These are phyloP conservation scores for Kryptopterus vitreolus DNA, from an alignment of 2,797 vertebrate genomes.

Conservation along the genomic window DNA sequence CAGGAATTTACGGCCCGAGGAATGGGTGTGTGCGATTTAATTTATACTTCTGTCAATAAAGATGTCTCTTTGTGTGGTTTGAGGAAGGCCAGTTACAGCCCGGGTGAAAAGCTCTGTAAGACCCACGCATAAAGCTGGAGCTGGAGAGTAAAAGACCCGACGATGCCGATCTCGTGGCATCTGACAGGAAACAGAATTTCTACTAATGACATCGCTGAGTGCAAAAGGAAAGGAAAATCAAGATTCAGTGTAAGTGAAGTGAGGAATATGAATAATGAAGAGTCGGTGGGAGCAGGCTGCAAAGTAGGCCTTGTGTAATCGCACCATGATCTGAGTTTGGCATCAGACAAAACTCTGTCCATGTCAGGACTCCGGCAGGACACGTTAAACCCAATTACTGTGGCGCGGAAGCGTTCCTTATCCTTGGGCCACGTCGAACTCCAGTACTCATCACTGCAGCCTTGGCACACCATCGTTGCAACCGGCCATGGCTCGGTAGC, in stretches of 20 bases:
- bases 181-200: slow-evolving; percentile 37
- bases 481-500: slow-evolving; percentile 36
- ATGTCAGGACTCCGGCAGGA: slow-evolving; percentile 36
- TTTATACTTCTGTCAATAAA: slow-evolving; percentile 50
- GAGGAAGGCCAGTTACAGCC: slow-evolving; percentile 43
- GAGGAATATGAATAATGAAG: slow-evolving; percentile 33
- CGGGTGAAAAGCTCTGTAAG: background rate
- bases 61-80: slow-evolving; percentile 43
- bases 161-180: slow-evolving; percentile 37
- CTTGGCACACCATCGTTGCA: slow-evolving; percentile 38
- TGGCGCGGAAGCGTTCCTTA: slow-evolving; percentile 29
- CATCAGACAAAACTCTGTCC: slow-evolving; percentile 36
- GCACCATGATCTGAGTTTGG: slow-evolving; percentile 40
- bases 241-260: slow-evolving; percentile 26
- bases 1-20: slow-evolving; percentile 41
- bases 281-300: slow-evolving; percentile 23
- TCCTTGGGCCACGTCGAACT: slow-evolving; percentile 27
- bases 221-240: slow-evolving; percentile 19
- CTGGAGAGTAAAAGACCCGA: slow-evolving; percentile 18
- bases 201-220: slow-evolving; percentile 50
- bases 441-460: slow-evolving; percentile 20
- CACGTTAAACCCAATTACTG: slow-evolving; percentile 55
- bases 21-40: slow-evolving; percentile 38
- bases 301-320: slow-evolving; percentile 25
- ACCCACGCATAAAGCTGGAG: background rate